Evolutionary conservation across 2,113 vertebrate species (phyloP).

Genomic region (Acrocephalus arundinaceus): DNA sequence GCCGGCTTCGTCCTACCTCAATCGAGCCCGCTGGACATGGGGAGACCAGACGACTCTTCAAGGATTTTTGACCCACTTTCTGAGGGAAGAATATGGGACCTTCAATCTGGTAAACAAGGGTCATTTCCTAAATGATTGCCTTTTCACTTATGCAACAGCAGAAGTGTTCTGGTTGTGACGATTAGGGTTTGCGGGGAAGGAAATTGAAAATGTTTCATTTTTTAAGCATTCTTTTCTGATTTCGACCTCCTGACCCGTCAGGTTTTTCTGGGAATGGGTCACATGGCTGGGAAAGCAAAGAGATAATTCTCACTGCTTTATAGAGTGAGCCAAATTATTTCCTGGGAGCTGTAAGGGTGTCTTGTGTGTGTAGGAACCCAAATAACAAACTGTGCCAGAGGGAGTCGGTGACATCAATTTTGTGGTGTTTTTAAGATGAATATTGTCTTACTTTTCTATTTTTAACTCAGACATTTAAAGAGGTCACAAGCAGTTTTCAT

Average conservation of each 20-base stretch:
- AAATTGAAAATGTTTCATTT: neutral
- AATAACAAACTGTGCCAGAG: neutral
- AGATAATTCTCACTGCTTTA: neutral
- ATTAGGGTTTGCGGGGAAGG: neutral
- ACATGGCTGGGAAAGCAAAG: neutral
- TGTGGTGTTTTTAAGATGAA: neutral
- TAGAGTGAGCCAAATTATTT: neutral
- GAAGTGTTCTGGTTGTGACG: neutral
- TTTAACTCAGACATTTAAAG: neutral
- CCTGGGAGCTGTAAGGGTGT: neutral
- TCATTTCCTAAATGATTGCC: neutral
- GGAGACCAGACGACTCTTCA: constrained; percentile 92
- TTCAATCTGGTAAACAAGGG: constrained; percentile 88
- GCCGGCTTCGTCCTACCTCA: constrained; percentile 87
- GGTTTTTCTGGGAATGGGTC: neutral
- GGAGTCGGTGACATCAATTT: neutral
- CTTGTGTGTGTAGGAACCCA: neutral
- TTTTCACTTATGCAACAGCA: neutral
- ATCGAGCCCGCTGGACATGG: constrained; percentile 93
- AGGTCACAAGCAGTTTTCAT: neutral
- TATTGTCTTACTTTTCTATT: neutral
- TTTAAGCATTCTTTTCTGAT: neutral
- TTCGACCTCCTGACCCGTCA: neutral
- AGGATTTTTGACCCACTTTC: constrained; percentile 92
- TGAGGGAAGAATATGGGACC: constrained; percentile 96